Evolutionary conservation across 2,888 invertebrate genomes (phyloP), one percentile per base, ranked within the genome.

Genomic region (Nomada hirtipes): DNA sequence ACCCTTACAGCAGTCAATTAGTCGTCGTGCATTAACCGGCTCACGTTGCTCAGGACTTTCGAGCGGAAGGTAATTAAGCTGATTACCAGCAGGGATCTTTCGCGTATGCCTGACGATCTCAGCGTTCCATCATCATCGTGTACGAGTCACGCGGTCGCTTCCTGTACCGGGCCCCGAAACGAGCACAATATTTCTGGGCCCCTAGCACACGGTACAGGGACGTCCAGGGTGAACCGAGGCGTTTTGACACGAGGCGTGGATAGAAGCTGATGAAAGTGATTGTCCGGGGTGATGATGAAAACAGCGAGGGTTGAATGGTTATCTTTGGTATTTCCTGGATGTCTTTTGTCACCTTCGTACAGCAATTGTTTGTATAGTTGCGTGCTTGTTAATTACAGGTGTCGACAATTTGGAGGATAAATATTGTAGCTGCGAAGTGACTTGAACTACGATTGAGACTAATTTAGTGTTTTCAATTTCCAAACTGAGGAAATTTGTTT

Each of bases 21-120:
- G 82, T 82, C 72, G 72, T 75, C 69, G 72, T 85, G 74, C 75
- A 77, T 84, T 84, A 82, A 79, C 83, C 85, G 74, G 70, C 76
- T 74, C 82, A 79, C 79, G 82, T 79, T 83, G 82, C 74, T 72
- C 78, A 76, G 67, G 71, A 79, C 79, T 83, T 70, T 85, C 76
- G 74, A 85, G 75, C 84, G 82, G 82, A 84, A 86, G 86, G 77
- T 86, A 86, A 86, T 84, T 82, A 86, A 86, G 75, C 79, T 76
- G 82, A 86, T 85, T 83, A 79, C 78, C 74, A 61, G 59, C 70
- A 76, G 75, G 82, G 78, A 83, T 83, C 83, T 82, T 83, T 81
- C 81, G 76, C 81, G 65, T 70, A 82, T 64, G 50, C 64, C 64
- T 50, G 67, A 78, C 73, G 79, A 63, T 73, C 67, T 50, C 77